Evolutionary conservation across 2,888 invertebrate species (phyloP), one percentile per base, ranked within the genome.

Genomic region (Caenorhabditis becei): DNA sequence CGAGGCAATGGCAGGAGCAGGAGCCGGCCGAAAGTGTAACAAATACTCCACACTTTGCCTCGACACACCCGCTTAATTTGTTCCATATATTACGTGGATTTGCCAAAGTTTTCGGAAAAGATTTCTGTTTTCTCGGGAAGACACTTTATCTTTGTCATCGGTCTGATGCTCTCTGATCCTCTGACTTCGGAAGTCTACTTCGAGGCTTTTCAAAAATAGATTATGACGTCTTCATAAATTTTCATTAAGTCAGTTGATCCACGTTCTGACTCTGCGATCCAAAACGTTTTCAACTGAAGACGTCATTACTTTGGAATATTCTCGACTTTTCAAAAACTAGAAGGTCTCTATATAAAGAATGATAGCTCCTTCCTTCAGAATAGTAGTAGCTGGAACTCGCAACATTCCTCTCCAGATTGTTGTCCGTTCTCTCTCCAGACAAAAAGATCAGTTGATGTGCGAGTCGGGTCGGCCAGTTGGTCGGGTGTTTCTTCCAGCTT

Each of bases 391-490:
- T 16, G 28, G 35, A 32, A 35, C 18, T 11, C 58, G 23, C 32
- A 56, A n/a, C 16, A 32, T 4, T 56, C 23, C 20, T 66, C 32
- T 54, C n/a, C 53, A n/a, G n/a, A n/a, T 41, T 59, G 18, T 41
- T 37, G 41, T 37, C 20, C 44, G 23, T 8, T 41, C 26, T 10
- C 41, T 1, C 20, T 41, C 32, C 54, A 58, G 47, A 35, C 65
- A 59, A 51, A 61, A 44, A 75, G 75, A 75, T 75, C 75, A 75
- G 66, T 66, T 47, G 49, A 56, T 65, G 65, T 28, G 51, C 28
- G 26, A 37, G 65, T 26, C 11, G 7, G 14, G 11, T 41, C 5
- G 11, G 8, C 14, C 41, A 11, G 41, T 41, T 41, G 32, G n/a
- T n/a, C 47, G 41, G 20, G 41, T 41, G 44, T 44, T 26, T n/a